phyloP scores from a whole-genome alignment of 2,888 invertebrate species.

The Drosophila vallismaia region DNA sequence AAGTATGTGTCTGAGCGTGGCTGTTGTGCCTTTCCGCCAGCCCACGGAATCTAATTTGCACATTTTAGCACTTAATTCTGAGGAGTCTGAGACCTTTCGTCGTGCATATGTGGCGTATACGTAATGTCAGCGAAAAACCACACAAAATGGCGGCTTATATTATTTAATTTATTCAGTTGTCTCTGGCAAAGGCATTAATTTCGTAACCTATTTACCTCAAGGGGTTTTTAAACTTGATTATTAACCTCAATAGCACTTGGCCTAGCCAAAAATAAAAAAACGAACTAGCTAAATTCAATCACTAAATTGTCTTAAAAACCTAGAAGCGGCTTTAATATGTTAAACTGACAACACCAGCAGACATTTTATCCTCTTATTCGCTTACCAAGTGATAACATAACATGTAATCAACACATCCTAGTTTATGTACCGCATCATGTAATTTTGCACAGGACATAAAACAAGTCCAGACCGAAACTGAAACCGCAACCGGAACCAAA shows the following conservation, averaged over 20 bases:
- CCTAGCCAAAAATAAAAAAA: slow-evolving; percentile 1
- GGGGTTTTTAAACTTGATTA: slow-evolving; percentile 64
- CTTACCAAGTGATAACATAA: slow-evolving; percentile 29
- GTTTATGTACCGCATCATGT: slow-evolving; percentile 31
- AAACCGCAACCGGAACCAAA: slow-evolving; percentile 1
- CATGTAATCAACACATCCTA: slow-evolving; percentile 31
- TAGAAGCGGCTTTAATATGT: background rate
- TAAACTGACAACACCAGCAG: slow-evolving; percentile 1
- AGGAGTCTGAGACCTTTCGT: slow-evolving; percentile 32
- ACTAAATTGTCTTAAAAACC: too few relatives aligned
- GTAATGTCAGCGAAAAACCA: slow-evolving; percentile 41
- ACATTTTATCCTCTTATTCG: slow-evolving; percentile 4
- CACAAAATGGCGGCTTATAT: slow-evolving; percentile 63
- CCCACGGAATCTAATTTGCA: slow-evolving; percentile 70
- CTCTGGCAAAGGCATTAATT: slow-evolving; percentile 56
- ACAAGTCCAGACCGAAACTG: slow-evolving; percentile 4
- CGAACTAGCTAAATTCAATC: background rate
- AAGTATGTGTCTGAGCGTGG: slow-evolving; percentile 25
- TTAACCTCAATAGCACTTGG: slow-evolving; percentile 50
- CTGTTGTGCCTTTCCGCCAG: slow-evolving; percentile 37
- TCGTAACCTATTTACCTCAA: slow-evolving; percentile 46
- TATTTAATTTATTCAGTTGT: slow-evolving; percentile 65
- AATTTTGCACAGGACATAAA: slow-evolving; percentile 21
- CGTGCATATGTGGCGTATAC: slow-evolving; percentile 50
- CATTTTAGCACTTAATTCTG: slow-evolving; percentile 67